A percentile compares a stretch with the other conserved stretches of the same genome.
Conservation (phyloP, 2,113 vertebrate species). For the Thermophis baileyi region DNA sequence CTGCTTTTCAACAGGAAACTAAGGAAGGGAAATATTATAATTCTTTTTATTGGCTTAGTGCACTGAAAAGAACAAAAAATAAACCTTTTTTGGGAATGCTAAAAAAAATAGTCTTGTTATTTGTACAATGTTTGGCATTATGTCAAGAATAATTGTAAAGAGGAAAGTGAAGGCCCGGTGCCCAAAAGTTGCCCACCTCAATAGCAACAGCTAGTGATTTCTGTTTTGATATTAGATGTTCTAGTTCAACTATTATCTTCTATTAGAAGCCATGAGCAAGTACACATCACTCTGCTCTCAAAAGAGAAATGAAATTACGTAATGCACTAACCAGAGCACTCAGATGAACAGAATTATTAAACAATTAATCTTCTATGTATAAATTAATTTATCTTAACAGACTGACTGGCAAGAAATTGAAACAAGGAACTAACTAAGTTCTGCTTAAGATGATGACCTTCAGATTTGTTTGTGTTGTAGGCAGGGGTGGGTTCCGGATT, state of each 20-base stretch:
- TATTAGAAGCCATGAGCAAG: not conserved
- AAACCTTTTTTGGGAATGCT: not conserved
- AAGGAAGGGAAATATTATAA: not conserved
- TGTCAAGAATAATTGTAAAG: not conserved
- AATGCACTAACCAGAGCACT: too few species aligned
- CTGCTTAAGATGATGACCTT: not conserved
- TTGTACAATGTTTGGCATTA: not conserved
- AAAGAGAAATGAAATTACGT: not conserved
- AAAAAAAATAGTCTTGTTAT: not conserved
- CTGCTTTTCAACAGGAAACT: not conserved
- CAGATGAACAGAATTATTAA: too few species aligned
- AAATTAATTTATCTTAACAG: not conserved
- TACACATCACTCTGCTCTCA: not conserved
- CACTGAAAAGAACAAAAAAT: not conserved
- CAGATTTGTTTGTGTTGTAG: not conserved
- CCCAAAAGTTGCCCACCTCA: not conserved
- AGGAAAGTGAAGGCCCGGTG: not conserved
- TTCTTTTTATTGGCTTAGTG: not conserved
- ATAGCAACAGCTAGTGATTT: not conserved
- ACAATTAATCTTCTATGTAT: not conserved
- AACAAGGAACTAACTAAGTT: not conserved
- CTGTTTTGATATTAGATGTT: not conserved
- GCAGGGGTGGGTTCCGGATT: too few species aligned
- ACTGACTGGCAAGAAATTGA: not conserved
- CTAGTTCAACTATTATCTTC: not conserved